Base-by-base conservation (phyloP, 2,113 vertebrate genomes). In the Condylura cristata region DNA sequence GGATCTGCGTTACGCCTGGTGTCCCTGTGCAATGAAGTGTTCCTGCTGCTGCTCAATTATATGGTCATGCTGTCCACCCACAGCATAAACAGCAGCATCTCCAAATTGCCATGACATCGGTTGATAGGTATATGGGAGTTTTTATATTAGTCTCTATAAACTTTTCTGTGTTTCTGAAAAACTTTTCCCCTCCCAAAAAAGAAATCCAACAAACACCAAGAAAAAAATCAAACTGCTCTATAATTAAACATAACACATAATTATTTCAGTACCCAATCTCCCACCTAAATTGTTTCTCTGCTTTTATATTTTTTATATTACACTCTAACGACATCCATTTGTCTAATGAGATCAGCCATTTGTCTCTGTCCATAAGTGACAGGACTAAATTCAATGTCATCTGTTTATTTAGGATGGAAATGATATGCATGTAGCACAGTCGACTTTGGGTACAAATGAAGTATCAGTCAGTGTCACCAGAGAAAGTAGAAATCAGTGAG, bases 381-480 rank as follows among this genome's bases (percentile, higher is more conserved):
- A 89, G 60, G 81, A 86, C 87, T 85, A 91, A 97, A 93, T 95
- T 95, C 86, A 96, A 94, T 95, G 75, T 96, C 94, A 93, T 93
- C 92, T 95, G 32, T 96, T 95, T 96, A 93, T 78, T 96, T 93
- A 97, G 94, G 89, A 96, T 96, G 94, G 94, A 97, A 97, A 97
- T 97, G n/a, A 96, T 97, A 95, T 95, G 94, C 86, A 94, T 83
- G 53, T 90, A 92, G 91, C 81, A 95, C 78, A 92, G 81, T 95
- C 89, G 90, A 79, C 91, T 91, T 91, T 95, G 94, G 78, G 79
- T 86, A 96, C 91, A 97, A 93, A 94, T 90, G 68, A 94, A 90
- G 18, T 88, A 89, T 95, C 78, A 95, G 83, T 95, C 92, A 96
- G 13, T 91, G 94, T 95, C 95, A 97, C 60, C 34, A 76, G 80